Base-by-base conservation (phyloP, 2,113 vertebrate species). In the Ctenodactylus gundi region DNA sequence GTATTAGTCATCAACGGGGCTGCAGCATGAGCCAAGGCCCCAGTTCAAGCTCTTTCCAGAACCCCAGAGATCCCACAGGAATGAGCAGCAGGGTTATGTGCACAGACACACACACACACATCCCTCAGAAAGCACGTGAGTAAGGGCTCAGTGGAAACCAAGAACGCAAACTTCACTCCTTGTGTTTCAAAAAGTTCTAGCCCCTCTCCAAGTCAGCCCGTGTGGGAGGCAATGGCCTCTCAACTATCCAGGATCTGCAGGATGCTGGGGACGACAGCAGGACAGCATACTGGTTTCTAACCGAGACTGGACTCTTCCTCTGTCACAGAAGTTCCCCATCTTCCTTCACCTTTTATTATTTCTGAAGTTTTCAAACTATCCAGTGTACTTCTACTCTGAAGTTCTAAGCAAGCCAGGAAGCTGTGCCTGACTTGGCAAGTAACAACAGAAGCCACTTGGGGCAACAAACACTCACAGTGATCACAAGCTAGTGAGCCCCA, bases 121-220 rank as follows among this genome's bases (percentile, higher is more conserved):
- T n/a, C 1, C 7, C 44, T 27, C 21, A 46, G 75, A 36, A 49
- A 76, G 21, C n/a, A 57, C n/a, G 39, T 6, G 4, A 5, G 13
- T 1, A 18, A 41, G 41, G n/a, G 6, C 14, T 1, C 1, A 10
- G 39, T 0, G 12, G 58, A 6, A 21, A 36, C 51, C 36, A 25
- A 14, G 29, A 3, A n/a, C 12, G 20, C 44, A 86, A 25, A n/a
- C 25, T 14, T 31, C 27, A 27, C 36, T 36, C 20, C 27, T 34
- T 41, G 39, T 20, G 53, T 46, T 20, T 84, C 36, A 6, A 7
- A 41, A 23, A 80, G 65, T 27, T 44, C 65, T 20, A 36, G 15
- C 34, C 5, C 0, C 31, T 64, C 62, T 80, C 49, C 18, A 87
- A 53, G 31, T 36, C n/a, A 64, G 29, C 51, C 76, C 12, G 1